Base-by-base conservation (phyloP, 2,113 vertebrate genomes). In the Naja naja region DNA sequence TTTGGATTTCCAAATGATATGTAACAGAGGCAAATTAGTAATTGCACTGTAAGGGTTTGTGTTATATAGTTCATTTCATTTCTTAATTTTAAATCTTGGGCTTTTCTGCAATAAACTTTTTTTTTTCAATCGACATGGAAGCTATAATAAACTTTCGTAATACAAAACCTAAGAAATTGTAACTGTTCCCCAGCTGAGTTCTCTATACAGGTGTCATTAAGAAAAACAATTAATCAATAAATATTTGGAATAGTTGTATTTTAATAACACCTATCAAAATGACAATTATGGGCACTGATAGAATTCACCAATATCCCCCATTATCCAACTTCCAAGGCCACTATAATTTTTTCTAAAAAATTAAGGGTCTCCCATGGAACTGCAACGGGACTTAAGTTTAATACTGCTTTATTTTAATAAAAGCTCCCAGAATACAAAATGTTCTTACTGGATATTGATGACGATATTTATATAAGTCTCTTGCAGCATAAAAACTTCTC, bases 401-500 rank as follows among this genome's bases (percentile, higher is more conserved):
- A 22, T 4, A 89, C 34, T 25, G 3, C 87, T 64, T 56, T 92
- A 89, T 74, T 69, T 27, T 85, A 87, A 92, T 94, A 55, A 10
- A 3, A 34, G 22, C 53, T 90, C 92, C 92, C 43, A 96, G 95
- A 93, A 22, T 14, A 85, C 23, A 49, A 93, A 93, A 87, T 91
- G 90, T 54, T 95, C 98, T 98, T 98, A 99, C 99, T 97, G 99
- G 99, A 95, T 99, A 99, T 97, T 99, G 99, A 91, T 99, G 99
- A 58, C 99, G 98, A 96, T 99, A 99, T 96, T 99, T 99, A 98
- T 99, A 99, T 92, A 99, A 97, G 97, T 99, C 99, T 96, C 98
- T 98, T 27, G 99, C 99, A 92, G 99, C 99, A 0, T 99, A 99
- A 97, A 99, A 99, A 97, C 99, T 99, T 97, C 99, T 99, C 98